These are phyloP conservation scores for Notocelia uddmanniana DNA, from an alignment of 2,888 invertebrate genomes.

Conservation along the genomic window DNA sequence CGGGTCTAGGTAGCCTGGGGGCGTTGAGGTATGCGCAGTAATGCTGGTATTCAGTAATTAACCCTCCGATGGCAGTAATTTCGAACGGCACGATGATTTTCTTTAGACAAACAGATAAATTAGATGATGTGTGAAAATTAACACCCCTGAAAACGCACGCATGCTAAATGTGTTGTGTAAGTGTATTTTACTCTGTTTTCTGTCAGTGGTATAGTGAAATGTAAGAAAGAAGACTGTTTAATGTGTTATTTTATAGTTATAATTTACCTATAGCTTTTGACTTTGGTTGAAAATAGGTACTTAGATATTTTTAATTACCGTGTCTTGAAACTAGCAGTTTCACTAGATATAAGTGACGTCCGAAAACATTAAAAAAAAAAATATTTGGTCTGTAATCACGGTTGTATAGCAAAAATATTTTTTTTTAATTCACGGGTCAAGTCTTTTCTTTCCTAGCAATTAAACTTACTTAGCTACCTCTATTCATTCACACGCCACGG, in stretches of 20 bases:
- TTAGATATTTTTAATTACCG: not conserved
- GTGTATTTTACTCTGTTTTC: not conserved
- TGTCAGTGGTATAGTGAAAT: too few species aligned
- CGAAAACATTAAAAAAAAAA: not conserved
- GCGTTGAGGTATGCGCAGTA: conserved; percentile 37
- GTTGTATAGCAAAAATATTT: too few species aligned
- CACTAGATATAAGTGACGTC: not conserved
- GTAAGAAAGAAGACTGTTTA: too few species aligned
- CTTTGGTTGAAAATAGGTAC: not conserved
- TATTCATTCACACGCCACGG: too few species aligned
- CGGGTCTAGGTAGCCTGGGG: not conserved
- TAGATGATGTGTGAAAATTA: conserved; percentile 32
- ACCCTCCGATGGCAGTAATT: conserved; percentile 41
- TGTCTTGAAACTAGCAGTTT: not conserved
- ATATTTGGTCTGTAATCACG: not conserved
- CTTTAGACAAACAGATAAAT: conserved; percentile 37
- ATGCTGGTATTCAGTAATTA: conserved; percentile 43
- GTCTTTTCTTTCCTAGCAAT: too few species aligned
- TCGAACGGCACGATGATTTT: conserved; percentile 39
- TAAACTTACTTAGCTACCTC: too few species aligned
- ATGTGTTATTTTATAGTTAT: too few species aligned
- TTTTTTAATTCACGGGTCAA: too few species aligned
- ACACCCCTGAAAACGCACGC: not conserved
- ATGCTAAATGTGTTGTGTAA: not conserved
- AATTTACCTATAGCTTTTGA: too few species aligned